A percentile compares a stretch with the other conserved stretches of the same genome.
phyloP scores from a whole-genome alignment of 2,888 invertebrate genomes.

The Macropis europaea region DNA sequence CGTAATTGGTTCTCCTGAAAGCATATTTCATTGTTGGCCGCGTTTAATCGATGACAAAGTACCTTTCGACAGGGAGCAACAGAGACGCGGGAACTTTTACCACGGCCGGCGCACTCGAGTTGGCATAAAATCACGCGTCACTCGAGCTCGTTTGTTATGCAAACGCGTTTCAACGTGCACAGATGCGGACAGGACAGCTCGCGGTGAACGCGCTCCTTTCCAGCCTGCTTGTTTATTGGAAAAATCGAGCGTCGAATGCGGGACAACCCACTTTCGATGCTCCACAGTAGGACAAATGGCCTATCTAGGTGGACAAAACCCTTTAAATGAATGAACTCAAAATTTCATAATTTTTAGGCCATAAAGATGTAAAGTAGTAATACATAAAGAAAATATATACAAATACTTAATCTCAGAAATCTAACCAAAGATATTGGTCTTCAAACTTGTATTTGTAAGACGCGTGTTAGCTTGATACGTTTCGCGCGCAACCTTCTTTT shows the following conservation, averaged over 20 bases:
- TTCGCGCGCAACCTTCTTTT: too few relatives aligned
- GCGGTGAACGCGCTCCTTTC: slow-evolving; percentile 15
- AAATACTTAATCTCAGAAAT: too few relatives aligned
- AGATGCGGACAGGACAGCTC: background rate
- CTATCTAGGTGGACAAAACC: too few relatives aligned
- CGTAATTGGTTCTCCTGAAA: slow-evolving; percentile 55
- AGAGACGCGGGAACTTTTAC: slow-evolving; percentile 22
- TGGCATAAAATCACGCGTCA: slow-evolving; percentile 47
- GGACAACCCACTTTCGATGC: slow-evolving; percentile 25
- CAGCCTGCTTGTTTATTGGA: background rate
- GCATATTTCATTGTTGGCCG: slow-evolving; percentile 52
- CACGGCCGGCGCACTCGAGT: slow-evolving; percentile 27
- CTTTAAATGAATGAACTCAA: too few relatives aligned
- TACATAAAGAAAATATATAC: too few relatives aligned
- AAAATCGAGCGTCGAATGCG: slow-evolving; percentile 16
- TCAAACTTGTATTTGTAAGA: too few relatives aligned
- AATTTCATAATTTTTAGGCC: too few relatives aligned
- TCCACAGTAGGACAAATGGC: too few relatives aligned
- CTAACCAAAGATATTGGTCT: too few relatives aligned
- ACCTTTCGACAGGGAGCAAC: slow-evolving; percentile 2
- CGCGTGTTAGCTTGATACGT: too few relatives aligned
- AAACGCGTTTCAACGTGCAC: slow-evolving; percentile 22
- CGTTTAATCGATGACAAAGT: slow-evolving; percentile 50
- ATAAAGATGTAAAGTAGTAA: too few relatives aligned
- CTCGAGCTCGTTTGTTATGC: slow-evolving; percentile 43